Evolutionary conservation across 2,888 invertebrate genomes (phyloP).

Genomic region (Dynastes tityus): DNA sequence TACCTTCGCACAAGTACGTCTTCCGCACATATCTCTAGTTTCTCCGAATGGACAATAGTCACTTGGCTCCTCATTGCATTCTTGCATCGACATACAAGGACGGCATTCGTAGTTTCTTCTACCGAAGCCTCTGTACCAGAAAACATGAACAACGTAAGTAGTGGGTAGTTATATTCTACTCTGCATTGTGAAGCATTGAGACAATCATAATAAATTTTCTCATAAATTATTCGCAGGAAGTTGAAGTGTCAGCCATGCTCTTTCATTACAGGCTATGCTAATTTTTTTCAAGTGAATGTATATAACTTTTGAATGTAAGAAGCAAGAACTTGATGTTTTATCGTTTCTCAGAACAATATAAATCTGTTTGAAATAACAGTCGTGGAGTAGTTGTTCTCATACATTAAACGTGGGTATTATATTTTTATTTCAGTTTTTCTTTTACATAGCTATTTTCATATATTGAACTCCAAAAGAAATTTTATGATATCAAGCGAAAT

Average conservation of each 20-base stretch:
- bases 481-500: too few relatives aligned
- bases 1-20: slow-evolving; percentile 68
- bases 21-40: slow-evolving; percentile 63
- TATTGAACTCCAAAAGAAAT: too few relatives aligned
- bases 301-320: not conserved
- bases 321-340: slow-evolving; percentile 14
- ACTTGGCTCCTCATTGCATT: slow-evolving; percentile 64
- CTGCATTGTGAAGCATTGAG: not conserved
- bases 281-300: too few relatives aligned
- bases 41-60: slow-evolving; percentile 66
- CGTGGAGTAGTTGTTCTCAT: too few relatives aligned
- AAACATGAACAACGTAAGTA: not conserved
- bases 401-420: too few relatives aligned
- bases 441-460: too few relatives aligned
- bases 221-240: too few relatives aligned
- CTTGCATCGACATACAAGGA: slow-evolving; percentile 59
- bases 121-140: slow-evolving; percentile 55
- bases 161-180: not conserved
- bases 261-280: too few relatives aligned
- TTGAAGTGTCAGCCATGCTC: too few relatives aligned
- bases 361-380: not conserved
- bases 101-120: slow-evolving; percentile 55
- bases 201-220: not conserved
- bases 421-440: too few relatives aligned
- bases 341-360: not conserved